phyloP scores from a whole-genome alignment of 2,888 invertebrate genomes.

The Hirtodrosophila confusa region DNA sequence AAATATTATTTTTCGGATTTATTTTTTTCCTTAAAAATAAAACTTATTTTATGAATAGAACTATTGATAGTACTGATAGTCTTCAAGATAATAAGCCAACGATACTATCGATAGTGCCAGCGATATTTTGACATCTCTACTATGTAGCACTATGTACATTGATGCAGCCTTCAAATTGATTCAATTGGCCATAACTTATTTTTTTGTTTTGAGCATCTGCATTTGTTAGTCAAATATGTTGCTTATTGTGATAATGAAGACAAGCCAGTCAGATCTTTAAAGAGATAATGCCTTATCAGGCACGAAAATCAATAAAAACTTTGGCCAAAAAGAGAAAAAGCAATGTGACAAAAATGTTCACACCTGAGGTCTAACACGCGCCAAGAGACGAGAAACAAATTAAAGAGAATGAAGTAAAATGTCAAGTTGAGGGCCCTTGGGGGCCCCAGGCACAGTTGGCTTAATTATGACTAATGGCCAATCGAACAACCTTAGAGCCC shows the following conservation, averaged over 20 bases:
- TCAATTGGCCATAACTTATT: constrained; percentile 39
- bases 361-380: constrained; percentile 32
- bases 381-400: constrained; percentile 18
- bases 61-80: no score
- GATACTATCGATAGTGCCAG: no score
- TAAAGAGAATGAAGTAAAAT: constrained; percentile 26
- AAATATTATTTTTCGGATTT: no score
- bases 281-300: constrained; percentile 32
- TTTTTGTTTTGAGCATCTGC: constrained; percentile 21
- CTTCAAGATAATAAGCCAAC: no score
- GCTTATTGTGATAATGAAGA: constrained; percentile 39
- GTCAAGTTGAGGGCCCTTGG: constrained; percentile 52
- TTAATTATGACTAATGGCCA: constrained; percentile 69
- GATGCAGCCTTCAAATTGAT: constrained; percentile 35
- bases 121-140: no score
- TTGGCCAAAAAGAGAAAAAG: constrained; percentile 4
- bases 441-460: constrained; percentile 42
- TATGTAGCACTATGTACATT: neutral
- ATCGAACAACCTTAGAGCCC: constrained; percentile 40
- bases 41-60: no score
- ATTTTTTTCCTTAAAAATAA: no score
- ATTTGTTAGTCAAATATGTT: constrained; percentile 22
- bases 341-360: constrained; percentile 18
- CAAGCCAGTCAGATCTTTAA: constrained; percentile 11
- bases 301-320: constrained; percentile 19